These are phyloP conservation scores for Callinectes sapidus DNA, from an alignment of 2,888 invertebrate species.

Conservation along the genomic window DNA sequence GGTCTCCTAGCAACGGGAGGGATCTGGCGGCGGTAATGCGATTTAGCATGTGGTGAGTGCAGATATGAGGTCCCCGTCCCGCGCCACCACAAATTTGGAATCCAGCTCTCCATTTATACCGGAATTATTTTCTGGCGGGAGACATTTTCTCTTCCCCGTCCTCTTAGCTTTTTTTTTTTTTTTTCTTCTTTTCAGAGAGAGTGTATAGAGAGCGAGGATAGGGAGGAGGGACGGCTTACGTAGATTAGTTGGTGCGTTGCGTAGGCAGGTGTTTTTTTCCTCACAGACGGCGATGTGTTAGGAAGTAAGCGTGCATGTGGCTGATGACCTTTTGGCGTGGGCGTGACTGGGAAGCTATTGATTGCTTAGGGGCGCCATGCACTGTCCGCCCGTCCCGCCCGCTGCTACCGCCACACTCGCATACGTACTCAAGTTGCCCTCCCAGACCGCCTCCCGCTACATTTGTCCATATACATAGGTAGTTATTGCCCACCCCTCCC, in stretches of 20 bases:
- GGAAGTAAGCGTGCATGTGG: not conserved
- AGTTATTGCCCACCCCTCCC: not conserved
- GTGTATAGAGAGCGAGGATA: not conserved
- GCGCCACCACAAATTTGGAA: constrained; percentile 38
- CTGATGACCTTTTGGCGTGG: constrained; percentile 28
- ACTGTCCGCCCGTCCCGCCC: not conserved
- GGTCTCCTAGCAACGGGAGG: constrained; percentile 69
- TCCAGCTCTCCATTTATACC: constrained; percentile 34
- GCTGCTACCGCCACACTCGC: not conserved
- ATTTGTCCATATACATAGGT: too few species aligned
- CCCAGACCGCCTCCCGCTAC: too few species aligned
- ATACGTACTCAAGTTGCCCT: not conserved
- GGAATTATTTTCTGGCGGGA: not conserved
- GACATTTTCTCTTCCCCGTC: constrained; percentile 12
- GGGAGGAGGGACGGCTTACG: not conserved
- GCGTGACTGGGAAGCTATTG: not conserved
- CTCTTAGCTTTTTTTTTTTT: not conserved
- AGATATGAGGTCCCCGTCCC: constrained; percentile 67
- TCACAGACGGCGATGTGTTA: not conserved
- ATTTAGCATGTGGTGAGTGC: constrained; percentile 71
- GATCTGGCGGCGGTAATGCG: constrained; percentile 67
- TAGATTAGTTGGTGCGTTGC: not conserved
- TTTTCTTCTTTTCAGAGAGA: too few species aligned
- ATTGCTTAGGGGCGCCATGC: not conserved
- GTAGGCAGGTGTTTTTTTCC: not conserved